Conservation (phyloP, 2,113 vertebrate genomes). For the Xyrauchen texanus region DNA sequence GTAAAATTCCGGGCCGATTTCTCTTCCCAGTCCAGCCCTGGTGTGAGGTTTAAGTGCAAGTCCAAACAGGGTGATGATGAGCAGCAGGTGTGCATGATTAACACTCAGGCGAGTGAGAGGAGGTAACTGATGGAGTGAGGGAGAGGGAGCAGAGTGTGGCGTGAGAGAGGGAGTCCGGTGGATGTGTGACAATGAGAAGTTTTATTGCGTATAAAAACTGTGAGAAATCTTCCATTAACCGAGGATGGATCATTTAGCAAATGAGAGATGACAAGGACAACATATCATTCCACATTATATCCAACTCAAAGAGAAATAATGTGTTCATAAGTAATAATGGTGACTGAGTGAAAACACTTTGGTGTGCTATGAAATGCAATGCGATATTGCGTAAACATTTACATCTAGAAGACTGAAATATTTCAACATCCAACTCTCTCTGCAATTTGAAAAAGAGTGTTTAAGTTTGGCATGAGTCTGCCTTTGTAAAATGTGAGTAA, state of each 20-base stretch:
- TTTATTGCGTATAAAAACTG: constrained; percentile 46
- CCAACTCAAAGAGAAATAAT: constrained; percentile 35
- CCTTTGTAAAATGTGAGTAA: background rate
- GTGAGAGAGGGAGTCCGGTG: no score
- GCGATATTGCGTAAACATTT: background rate
- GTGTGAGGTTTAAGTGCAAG: no score
- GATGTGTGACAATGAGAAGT: background rate
- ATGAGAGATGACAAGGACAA: constrained; percentile 42
- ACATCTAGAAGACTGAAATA: background rate
- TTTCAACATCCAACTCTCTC: background rate
- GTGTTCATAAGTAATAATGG: constrained; percentile 30
- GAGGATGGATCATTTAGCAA: constrained; percentile 53
- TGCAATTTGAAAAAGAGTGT: background rate
- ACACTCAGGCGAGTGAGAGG: no score
- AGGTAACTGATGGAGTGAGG: no score
- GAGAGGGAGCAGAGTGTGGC: no score
- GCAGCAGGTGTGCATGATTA: no score
- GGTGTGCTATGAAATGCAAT: background rate
- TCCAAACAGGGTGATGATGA: no score
- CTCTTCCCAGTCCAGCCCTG: no score
- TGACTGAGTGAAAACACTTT: constrained; percentile 26
- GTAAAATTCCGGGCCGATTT: no score
- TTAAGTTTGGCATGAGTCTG: background rate
- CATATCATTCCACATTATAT: constrained; percentile 38
- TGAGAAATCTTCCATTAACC: constrained; percentile 41